Conservation (phyloP, 1,140 invertebrate species). For the Acromyrmex charruanus region DNA sequence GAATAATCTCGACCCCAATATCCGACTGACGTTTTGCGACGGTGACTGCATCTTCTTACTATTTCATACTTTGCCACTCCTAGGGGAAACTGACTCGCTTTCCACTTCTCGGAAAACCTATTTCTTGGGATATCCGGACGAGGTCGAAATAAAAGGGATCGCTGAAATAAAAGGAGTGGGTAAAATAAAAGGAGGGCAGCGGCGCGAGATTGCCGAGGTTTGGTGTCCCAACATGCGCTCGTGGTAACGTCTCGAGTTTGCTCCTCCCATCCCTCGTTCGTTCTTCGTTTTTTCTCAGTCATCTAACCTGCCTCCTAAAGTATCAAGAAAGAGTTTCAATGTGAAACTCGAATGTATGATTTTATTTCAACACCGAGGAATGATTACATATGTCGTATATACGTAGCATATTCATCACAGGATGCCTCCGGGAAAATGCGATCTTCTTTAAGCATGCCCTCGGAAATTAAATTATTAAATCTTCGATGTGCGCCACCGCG, state of each 20-base stretch:
- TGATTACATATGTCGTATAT: slow-evolving; percentile 26
- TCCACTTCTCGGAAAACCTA: slow-evolving; percentile 49
- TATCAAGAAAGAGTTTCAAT: slow-evolving; percentile 15
- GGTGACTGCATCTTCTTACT: slow-evolving; percentile 60
- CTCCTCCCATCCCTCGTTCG: background rate
- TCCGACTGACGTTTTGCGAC: slow-evolving; percentile 58
- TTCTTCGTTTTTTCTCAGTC: background rate
- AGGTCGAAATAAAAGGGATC: slow-evolving; percentile 38
- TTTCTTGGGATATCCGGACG: slow-evolving; percentile 51
- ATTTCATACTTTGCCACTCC: slow-evolving; percentile 59
- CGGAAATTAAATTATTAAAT: slow-evolving; percentile 60
- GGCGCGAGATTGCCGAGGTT: slow-evolving; percentile 17
- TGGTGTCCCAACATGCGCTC: background rate
- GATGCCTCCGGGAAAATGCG: background rate
- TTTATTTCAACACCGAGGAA: slow-evolving; percentile 7
- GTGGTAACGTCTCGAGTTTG: background rate
- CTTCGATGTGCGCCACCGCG: background rate
- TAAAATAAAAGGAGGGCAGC: slow-evolving; percentile 50
- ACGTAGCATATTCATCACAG: background rate
- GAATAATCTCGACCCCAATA: slow-evolving; percentile 60
- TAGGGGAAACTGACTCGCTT: slow-evolving; percentile 36
- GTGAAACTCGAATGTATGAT: slow-evolving; percentile 5
- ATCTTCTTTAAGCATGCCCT: slow-evolving; percentile 10
- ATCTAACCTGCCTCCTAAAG: background rate
- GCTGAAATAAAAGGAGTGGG: slow-evolving; percentile 41